Base-by-base conservation (phyloP, 2,113 vertebrate species). In the human (Homo sapiens) region DNA sequence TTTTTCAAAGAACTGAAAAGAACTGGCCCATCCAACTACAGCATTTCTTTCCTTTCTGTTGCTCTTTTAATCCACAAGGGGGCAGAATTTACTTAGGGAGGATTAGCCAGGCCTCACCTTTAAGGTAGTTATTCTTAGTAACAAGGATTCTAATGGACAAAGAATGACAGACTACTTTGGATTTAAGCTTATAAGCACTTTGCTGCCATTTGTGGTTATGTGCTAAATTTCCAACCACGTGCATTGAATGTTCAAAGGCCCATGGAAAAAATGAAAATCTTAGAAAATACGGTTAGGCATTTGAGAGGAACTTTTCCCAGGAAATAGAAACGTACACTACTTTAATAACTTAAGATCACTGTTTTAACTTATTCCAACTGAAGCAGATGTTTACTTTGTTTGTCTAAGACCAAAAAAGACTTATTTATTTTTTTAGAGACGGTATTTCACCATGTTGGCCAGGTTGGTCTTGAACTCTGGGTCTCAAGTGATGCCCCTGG, bases 21-120 rank as follows among this genome's bases (percentile, higher is more conserved):
- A 93, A 80, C 16, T 18, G 20, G 55, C 32, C n/a, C 35, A 8
- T 0, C 4, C 55, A 64, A 18, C 32, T 50, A 6, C 1, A 22
- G 11, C 10, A 23, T 55, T 40, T 70, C 22, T 93, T n/a, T 84
- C 55, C 38, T 52, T 35, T 8, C 55, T 30, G 0, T 22, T 7
- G 2, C 81, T 35, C 48, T 79, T 12, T 0, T 2, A 66, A 45
- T 87, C 98, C 98, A 97, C 92, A 87, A 32, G 98, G 97, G 97
- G 98, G 98, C 98, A 98, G 97, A 95, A 80, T 95, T 94, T 35
- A 4, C 95, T 23, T 48, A n/a, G 32, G 40, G 38, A 96, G 80
- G 43, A 93, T 93, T 96, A 82, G 55, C 20, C 45, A 40, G 30
- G 18, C 13, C 38, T 57, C 0, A 35, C 25, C 20, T 32, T 68